Conservation (phyloP, 2,888 invertebrate species). For the Gymnocheta viridis region DNA sequence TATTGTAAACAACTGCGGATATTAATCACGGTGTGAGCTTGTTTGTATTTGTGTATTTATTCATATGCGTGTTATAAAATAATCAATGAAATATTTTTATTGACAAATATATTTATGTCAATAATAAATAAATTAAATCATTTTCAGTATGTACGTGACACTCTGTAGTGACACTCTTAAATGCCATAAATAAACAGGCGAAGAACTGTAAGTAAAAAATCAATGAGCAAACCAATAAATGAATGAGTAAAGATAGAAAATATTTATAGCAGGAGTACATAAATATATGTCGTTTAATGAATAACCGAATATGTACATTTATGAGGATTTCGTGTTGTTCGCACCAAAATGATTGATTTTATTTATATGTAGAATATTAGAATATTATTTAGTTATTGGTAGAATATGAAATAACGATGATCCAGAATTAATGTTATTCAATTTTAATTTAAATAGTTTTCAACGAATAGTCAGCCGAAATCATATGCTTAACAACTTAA, state of each 20-base stretch:
- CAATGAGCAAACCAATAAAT: conserved; percentile 31
- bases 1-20: neutral
- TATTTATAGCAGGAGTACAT: neutral
- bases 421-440: too few relatives aligned
- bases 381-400: too few relatives aligned
- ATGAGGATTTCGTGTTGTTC: too few relatives aligned
- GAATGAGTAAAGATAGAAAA: neutral
- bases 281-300: neutral
- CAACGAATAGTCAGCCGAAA: too few relatives aligned
- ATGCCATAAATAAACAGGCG: conserved; percentile 20
- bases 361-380: too few relatives aligned
- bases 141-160: neutral
- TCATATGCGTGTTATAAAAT: conserved; percentile 50
- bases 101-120: conserved; percentile 57
- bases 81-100: conserved; percentile 62
- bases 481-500: too few relatives aligned
- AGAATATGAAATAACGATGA: too few relatives aligned
- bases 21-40: conserved; percentile 6
- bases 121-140: conserved; percentile 57
- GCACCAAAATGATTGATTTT: too few relatives aligned
- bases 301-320: neutral
- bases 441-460: too few relatives aligned
- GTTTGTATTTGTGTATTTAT: neutral
- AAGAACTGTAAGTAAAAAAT: neutral
- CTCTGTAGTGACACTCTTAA: conserved; percentile 34